phyloP scores from a whole-genome alignment of 1,140 invertebrate genomes.

The Venustaconcha ellipsiformis region DNA sequence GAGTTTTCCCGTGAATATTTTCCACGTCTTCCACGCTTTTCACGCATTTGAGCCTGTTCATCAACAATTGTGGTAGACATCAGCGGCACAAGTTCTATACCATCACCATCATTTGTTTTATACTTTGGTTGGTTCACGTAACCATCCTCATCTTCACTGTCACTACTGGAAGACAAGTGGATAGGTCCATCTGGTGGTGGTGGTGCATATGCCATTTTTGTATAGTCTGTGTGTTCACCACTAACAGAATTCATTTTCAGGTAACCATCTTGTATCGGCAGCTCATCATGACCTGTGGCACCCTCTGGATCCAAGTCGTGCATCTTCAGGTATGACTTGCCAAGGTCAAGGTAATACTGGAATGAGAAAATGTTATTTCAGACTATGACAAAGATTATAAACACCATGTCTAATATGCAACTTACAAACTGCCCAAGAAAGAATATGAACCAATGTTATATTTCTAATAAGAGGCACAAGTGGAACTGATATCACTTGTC shows the following conservation, averaged over 20 bases:
- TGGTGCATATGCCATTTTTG: slow-evolving; percentile 45
- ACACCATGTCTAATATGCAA: too few relatives aligned
- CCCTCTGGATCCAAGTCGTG: slow-evolving; percentile 25
- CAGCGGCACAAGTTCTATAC: slow-evolving; percentile 44
- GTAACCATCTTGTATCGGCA: slow-evolving; percentile 45
- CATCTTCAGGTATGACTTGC: slow-evolving; percentile 1
- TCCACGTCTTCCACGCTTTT: slow-evolving; percentile 18
- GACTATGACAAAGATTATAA: too few relatives aligned
- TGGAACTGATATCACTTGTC: too few relatives aligned
- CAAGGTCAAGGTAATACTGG: slow-evolving; percentile 63
- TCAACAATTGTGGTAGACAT: slow-evolving; percentile 17
- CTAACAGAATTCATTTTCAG: slow-evolving; percentile 52
- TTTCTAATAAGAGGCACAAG: too few relatives aligned
- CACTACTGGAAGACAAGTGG: slow-evolving; percentile 12
- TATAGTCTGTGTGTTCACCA: slow-evolving; percentile 44
- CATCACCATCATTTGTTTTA: slow-evolving; percentile 36
- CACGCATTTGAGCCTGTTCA: slow-evolving; percentile 27
- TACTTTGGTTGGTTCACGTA: slow-evolving; percentile 40
- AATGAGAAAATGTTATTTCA: slow-evolving; percentile 1
- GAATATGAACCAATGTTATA: too few relatives aligned
- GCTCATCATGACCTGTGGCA: slow-evolving; percentile 11
- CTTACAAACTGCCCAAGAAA: too few relatives aligned
- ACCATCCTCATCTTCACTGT: slow-evolving; percentile 20
- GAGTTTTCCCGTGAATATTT: slow-evolving; percentile 19
- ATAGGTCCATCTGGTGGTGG: slow-evolving; percentile 28